Evolutionary conservation across 1,140 invertebrate species (phyloP).

Genomic region (Brachystomella parvula): DNA sequence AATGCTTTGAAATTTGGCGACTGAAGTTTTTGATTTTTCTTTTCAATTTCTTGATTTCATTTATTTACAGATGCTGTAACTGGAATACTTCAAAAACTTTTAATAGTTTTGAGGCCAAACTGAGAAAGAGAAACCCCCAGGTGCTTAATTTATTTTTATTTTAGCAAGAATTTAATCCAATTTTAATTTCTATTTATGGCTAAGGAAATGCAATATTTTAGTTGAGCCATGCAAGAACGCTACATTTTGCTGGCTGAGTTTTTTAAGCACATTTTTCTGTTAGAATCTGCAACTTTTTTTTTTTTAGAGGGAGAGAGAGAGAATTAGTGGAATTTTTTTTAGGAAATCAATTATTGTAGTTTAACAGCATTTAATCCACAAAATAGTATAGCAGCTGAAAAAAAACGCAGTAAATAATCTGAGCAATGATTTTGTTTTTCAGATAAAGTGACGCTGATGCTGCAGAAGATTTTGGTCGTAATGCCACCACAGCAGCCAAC

Average conservation of each 20-base stretch:
- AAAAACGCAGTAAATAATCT: not conserved
- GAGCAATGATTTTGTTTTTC: slow-evolving; percentile 20
- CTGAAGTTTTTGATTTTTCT: not conserved
- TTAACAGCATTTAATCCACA: not conserved
- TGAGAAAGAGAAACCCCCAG: not conserved
- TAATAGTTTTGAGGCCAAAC: slow-evolving; percentile 42
- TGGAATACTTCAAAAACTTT: slow-evolving; percentile 42
- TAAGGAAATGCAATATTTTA: slow-evolving; percentile 14
- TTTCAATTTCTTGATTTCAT: slow-evolving; percentile 22
- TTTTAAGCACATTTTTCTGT: not conserved
- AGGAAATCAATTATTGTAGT: not conserved
- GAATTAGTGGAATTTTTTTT: not conserved
- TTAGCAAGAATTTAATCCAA: not conserved
- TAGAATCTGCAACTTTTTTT: not conserved
- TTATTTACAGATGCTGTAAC: slow-evolving; percentile 40
- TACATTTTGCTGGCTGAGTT: not conserved
- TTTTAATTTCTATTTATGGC: not conserved
- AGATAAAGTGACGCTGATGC: slow-evolving; percentile 35
- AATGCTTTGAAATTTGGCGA: too few species aligned
- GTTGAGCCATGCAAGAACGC: not conserved
- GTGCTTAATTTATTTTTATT: not conserved
- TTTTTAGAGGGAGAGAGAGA: not conserved
- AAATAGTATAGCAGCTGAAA: not conserved
- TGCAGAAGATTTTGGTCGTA: slow-evolving; percentile 41
- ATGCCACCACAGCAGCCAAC: slow-evolving; percentile 39